Evolutionary conservation across 2,888 invertebrate genomes (phyloP).

Genomic region (Mimumesa dahlbomi): DNA sequence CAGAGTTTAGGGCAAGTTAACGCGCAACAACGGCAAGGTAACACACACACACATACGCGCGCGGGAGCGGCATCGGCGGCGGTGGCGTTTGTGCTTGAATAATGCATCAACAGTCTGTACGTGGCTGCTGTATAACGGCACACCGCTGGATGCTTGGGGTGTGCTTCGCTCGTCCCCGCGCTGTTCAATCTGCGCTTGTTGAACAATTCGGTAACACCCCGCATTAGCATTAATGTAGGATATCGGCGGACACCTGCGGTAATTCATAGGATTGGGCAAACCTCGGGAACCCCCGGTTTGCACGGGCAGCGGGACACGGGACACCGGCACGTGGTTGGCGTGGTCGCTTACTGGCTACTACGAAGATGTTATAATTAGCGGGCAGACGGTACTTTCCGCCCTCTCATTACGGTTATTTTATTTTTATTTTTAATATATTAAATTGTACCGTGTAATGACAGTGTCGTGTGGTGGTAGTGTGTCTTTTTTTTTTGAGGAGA

Average conservation of each 20-base stretch:
- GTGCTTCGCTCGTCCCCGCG: constrained; percentile 29
- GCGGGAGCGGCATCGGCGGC: constrained; percentile 6
- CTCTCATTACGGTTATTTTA: no score
- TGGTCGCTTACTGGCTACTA: background rate
- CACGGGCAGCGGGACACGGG: background rate
- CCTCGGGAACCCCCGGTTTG: constrained; percentile 3
- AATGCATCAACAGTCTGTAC: constrained; percentile 77
- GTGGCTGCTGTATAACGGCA: constrained; percentile 67
- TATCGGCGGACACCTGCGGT: constrained; percentile 73
- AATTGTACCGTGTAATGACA: no score
- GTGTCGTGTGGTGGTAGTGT: no score
- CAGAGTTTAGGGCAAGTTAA: constrained; percentile 77
- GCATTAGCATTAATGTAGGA: constrained; percentile 75
- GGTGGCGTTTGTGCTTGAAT: constrained; percentile 76
- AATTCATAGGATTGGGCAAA: constrained; percentile 69
- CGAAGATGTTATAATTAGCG: background rate
- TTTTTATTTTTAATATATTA: no score
- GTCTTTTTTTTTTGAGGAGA: no score
- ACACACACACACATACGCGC: constrained; percentile 55
- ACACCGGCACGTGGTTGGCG: constrained; percentile 1
- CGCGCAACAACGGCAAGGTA: constrained; percentile 71
- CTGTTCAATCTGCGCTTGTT: constrained; percentile 75
- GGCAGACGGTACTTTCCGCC: no score
- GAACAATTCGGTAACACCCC: constrained; percentile 76
- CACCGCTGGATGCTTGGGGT: constrained; percentile 11